Conservation (phyloP, 2,113 vertebrate genomes). For the Rhagologus leucostigma region DNA sequence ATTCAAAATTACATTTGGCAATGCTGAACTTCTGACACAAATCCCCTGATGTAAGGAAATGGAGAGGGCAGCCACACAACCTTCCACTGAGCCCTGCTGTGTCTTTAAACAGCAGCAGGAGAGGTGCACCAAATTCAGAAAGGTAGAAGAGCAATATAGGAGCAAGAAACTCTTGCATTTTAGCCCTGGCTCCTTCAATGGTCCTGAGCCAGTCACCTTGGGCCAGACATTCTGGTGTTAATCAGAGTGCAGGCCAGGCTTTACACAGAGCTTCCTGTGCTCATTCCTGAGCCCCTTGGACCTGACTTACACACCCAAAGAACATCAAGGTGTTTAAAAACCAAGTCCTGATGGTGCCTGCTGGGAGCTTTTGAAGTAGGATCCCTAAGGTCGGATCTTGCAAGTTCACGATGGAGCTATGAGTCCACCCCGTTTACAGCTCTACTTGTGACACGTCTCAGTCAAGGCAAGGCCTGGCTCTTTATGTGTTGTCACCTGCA, state of each 20-base stretch:
- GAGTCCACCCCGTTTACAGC: not conserved
- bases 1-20: slow-evolving; percentile 10
- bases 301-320: not conserved
- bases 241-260: not conserved
- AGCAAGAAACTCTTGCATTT: not conserved
- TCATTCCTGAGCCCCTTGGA: not conserved
- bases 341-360: too few relatives aligned
- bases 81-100: not conserved
- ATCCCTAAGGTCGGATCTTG: not conserved
- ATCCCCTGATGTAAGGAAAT: not conserved
- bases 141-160: not conserved
- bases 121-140: not conserved
- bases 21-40: slow-evolving; percentile 3
- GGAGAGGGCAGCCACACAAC: not conserved
- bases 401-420: not conserved
- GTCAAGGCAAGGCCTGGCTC: not conserved
- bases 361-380: not conserved
- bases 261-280: not conserved
- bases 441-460: rapidly evolving
- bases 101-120: not conserved
- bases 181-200: not conserved
- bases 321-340: not conserved
- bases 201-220: not conserved
- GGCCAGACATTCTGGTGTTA: not conserved
- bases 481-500: not conserved